A percentile compares a stretch with the other conserved stretches of the same genome.
Evolutionary conservation across 2,797 vertebrate genomes (phyloP).

Genomic region (Pygocentrus nattereri): DNA sequence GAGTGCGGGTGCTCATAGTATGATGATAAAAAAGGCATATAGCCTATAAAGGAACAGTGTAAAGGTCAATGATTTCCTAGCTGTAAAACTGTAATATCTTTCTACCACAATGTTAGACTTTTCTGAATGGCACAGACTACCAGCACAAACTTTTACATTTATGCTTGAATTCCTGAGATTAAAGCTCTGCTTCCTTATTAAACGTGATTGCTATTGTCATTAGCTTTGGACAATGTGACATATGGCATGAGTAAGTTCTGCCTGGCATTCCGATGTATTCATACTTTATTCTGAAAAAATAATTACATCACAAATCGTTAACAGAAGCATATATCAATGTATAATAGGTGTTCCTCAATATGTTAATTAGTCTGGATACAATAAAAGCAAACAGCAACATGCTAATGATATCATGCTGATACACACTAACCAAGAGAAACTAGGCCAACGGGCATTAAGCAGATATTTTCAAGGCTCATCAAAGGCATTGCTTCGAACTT

Average conservation of each 20-base stretch:
- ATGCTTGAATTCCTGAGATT: no score
- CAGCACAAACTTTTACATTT: no score
- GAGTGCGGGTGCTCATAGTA: no score
- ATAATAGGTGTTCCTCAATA: slow-evolving; percentile 48
- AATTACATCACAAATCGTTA: slow-evolving; percentile 38
- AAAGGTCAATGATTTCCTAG: not conserved
- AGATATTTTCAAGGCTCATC: not conserved
- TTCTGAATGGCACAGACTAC: no score
- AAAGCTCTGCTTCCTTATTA: no score
- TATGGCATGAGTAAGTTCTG: not conserved
- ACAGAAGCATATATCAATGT: slow-evolving; percentile 43
- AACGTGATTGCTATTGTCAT: no score
- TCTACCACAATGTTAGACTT: not conserved
- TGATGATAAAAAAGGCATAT: no score
- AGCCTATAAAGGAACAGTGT: not conserved
- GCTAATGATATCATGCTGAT: slow-evolving; percentile 31
- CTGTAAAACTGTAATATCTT: not conserved
- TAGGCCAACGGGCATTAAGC: not conserved
- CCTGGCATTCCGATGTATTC: slow-evolving; percentile 20
- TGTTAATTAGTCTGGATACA: slow-evolving; percentile 50
- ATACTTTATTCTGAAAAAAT: slow-evolving; percentile 36
- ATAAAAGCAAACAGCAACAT: slow-evolving; percentile 47
- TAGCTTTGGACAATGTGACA: not conserved
- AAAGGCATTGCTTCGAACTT: not conserved
- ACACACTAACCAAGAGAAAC: slow-evolving; percentile 28